These are phyloP conservation scores for Platyrinchus mystaceus DNA, from an alignment of 2,797 vertebrate genomes.

Conservation along the genomic window DNA sequence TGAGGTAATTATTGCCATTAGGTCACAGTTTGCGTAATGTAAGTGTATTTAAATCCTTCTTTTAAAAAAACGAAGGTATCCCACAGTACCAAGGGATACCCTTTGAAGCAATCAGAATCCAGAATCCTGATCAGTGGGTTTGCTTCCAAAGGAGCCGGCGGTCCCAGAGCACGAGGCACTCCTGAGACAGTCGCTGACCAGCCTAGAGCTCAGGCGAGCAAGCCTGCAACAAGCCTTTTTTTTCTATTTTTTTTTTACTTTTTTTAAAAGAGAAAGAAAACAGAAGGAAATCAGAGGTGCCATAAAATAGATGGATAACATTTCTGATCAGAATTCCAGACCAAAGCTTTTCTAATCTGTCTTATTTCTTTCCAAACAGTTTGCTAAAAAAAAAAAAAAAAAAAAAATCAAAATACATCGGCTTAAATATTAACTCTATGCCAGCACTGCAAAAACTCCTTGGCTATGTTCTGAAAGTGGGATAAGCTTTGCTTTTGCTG, in stretches of 20 bases:
- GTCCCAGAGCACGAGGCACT: slow-evolving; percentile 13
- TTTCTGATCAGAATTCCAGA: slow-evolving; percentile 62
- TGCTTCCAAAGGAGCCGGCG: slow-evolving; percentile 65
- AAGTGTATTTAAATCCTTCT: slow-evolving; percentile 75
- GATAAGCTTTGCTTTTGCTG: slow-evolving; percentile 53
- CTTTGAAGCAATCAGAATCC: slow-evolving; percentile 56
- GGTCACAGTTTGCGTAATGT: slow-evolving; percentile 79
- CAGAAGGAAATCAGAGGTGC: slow-evolving; percentile 10
- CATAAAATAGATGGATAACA: background rate
- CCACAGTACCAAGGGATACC: slow-evolving; percentile 9
- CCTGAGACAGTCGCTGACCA: slow-evolving; percentile 27
- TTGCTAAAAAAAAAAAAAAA: background rate
- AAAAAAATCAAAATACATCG: background rate
- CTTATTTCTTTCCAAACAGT: slow-evolving; percentile 26
- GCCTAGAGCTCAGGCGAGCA: slow-evolving; percentile 63
- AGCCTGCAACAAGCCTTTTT: slow-evolving; percentile 50
- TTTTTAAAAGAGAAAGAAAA: slow-evolving; percentile 6
- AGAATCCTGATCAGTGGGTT: slow-evolving; percentile 67
- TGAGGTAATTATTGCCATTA: slow-evolving; percentile 84
- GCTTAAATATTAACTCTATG: slow-evolving; percentile 2
- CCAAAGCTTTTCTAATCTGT: slow-evolving; percentile 10
- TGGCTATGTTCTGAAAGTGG: slow-evolving; percentile 28
- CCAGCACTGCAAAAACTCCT: slow-evolving; percentile 50
- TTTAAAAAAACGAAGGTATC: slow-evolving; percentile 47
- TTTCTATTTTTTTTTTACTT: background rate